phyloP scores from a whole-genome alignment of 2,113 vertebrate genomes.

The Pyxicephalus adspersus region DNA sequence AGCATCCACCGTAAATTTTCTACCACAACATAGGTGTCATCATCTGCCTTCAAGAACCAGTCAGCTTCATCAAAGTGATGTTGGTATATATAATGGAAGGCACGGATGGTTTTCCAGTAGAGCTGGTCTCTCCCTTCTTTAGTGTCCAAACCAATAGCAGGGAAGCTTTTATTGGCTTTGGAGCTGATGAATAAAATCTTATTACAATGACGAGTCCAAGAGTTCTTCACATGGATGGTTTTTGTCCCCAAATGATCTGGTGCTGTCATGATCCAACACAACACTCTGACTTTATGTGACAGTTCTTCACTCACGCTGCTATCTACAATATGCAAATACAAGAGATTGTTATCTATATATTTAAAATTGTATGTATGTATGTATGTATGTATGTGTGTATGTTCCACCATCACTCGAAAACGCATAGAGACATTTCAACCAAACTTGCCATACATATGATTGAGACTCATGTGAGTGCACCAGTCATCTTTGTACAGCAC shows the following conservation, averaged over 20 bases:
- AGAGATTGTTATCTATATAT: too few relatives aligned
- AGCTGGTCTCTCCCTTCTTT: slow-evolving; percentile 74
- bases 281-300: slow-evolving; percentile 69
- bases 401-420: too few relatives aligned
- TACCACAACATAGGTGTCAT: slow-evolving; percentile 74
- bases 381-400: too few relatives aligned
- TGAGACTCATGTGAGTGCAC: too few relatives aligned
- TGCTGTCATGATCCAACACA: slow-evolving; percentile 77
- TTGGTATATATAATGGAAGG: slow-evolving; percentile 74
- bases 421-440: too few relatives aligned
- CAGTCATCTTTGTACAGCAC: too few relatives aligned
- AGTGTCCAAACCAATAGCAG: slow-evolving; percentile 71
- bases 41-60: slow-evolving; percentile 79
- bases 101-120: slow-evolving; percentile 76
- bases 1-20: slow-evolving; percentile 79
- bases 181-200: slow-evolving; percentile 76
- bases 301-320: slow-evolving; percentile 66
- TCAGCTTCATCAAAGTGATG: slow-evolving; percentile 71
- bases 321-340: slow-evolving; percentile 40
- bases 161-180: slow-evolving; percentile 61
- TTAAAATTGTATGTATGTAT: too few relatives aligned
- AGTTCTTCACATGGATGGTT: slow-evolving; percentile 68
- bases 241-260: slow-evolving; percentile 67
- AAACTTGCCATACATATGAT: too few relatives aligned
- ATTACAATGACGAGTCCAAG: slow-evolving; percentile 73